phyloP scores from a whole-genome alignment of 2,113 vertebrate species.

The Dipodomys ordii region DNA sequence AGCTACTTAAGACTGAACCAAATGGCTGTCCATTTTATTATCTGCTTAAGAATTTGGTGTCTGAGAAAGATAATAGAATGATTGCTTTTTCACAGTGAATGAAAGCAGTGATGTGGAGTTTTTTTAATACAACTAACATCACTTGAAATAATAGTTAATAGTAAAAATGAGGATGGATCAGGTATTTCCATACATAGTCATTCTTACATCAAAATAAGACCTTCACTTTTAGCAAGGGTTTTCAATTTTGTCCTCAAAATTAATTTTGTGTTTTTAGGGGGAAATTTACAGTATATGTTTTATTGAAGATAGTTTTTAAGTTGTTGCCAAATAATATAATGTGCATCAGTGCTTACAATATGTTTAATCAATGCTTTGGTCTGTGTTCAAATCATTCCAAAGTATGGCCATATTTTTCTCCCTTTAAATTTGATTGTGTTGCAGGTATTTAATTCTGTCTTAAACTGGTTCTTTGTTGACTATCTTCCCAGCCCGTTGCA shows the following conservation, averaged over 20 bases:
- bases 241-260: constrained; percentile 59
- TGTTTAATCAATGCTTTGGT: constrained; percentile 57
- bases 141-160: constrained; percentile 31
- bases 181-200: constrained; percentile 65
- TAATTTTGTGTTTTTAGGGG: constrained; percentile 36
- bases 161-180: constrained; percentile 60
- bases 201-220: constrained; percentile 20
- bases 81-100: constrained; percentile 59
- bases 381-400: constrained; percentile 49
- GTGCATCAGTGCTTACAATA: not conserved
- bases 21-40: constrained; percentile 35
- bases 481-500: constrained; percentile 35
- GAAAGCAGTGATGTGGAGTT: not conserved
- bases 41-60: constrained; percentile 53
- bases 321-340: constrained; percentile 26
- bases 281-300: not conserved
- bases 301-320: not conserved
- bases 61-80: constrained; percentile 3
- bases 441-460: constrained; percentile 44
- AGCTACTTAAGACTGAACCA: not conserved
- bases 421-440: constrained; percentile 49
- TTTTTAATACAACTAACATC: constrained; percentile 32
- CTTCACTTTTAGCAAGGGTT: constrained; percentile 61
- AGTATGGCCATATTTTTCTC: constrained; percentile 19
- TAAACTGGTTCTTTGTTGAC: constrained; percentile 31